Percentiles rank a stretch among this genome's conserved stretches.
Conservation (phyloP, 1,140 invertebrate genomes). For the Triops cancriformis region DNA sequence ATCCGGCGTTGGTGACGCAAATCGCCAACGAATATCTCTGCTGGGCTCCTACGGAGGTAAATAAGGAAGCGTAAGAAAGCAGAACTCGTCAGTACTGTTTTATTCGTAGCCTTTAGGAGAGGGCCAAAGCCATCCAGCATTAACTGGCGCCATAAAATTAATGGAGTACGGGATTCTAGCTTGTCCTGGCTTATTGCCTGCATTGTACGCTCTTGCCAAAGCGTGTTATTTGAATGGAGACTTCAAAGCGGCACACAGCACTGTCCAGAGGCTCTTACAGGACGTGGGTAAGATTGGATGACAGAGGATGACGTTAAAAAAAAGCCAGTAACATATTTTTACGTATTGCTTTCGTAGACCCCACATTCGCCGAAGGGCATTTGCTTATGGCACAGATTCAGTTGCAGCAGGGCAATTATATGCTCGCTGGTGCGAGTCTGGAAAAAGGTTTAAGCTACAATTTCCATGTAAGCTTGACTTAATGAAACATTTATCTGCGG, state of each 20-base stretch:
- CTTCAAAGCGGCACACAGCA: slow-evolving; percentile 51
- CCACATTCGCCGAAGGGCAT: slow-evolving; percentile 69
- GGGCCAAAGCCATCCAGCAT: slow-evolving; percentile 41
- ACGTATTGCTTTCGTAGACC: slow-evolving; percentile 46
- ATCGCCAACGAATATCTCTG: slow-evolving; percentile 67
- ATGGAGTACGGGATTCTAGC: slow-evolving; percentile 64
- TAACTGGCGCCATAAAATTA: slow-evolving; percentile 52
- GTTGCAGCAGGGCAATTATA: slow-evolving; percentile 57
- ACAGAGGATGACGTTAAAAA: too few species aligned
- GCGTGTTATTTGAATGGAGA: slow-evolving; percentile 71
- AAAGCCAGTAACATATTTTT: background rate
- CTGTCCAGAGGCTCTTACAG: slow-evolving; percentile 64
- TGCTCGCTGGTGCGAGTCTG: slow-evolving; percentile 69
- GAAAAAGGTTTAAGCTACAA: slow-evolving; percentile 83
- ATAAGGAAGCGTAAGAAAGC: background rate
- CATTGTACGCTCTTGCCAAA: slow-evolving; percentile 65
- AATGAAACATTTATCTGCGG: background rate
- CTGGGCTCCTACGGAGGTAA: slow-evolving; percentile 55
- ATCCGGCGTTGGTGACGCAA: slow-evolving; percentile 77
- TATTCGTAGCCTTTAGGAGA: slow-evolving; percentile 39
- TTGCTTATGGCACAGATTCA: slow-evolving; percentile 81
- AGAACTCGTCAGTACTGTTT: slow-evolving; percentile 25
- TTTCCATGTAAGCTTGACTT: slow-evolving; percentile 56
- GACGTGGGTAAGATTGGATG: slow-evolving; percentile 35
- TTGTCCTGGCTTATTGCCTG: slow-evolving; percentile 69